phyloP scores from a whole-genome alignment of 2,888 invertebrate genomes.

The Rhimphoctona megacephalus region DNA sequence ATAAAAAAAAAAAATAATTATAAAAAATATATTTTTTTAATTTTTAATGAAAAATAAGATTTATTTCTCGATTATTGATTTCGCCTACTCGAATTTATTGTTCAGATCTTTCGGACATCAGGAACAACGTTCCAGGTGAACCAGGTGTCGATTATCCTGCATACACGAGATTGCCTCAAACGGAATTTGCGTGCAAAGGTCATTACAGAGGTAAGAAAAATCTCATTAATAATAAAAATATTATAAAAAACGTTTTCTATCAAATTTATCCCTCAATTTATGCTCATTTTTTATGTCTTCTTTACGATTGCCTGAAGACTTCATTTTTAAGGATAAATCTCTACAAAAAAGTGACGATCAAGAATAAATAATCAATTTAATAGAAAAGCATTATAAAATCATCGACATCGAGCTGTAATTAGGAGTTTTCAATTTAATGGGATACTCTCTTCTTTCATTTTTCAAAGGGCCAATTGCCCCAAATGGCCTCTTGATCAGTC shows the following conservation, averaged over 20 bases:
- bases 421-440: background rate
- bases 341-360: background rate
- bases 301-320: background rate
- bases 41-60: background rate
- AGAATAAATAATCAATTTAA: background rate
- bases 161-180: conserved; percentile 87
- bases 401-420: background rate
- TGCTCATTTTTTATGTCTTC: background rate
- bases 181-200: conserved; percentile 88
- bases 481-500: background rate
- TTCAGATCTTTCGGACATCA: conserved; percentile 86
- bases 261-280: background rate
- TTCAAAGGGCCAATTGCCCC: background rate
- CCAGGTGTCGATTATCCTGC: conserved; percentile 89
- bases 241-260: background rate
- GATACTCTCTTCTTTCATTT: background rate
- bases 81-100: conserved; percentile 50
- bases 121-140: conserved; percentile 88
- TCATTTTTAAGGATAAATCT: background rate
- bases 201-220: conserved; percentile 86
- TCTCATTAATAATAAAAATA: background rate
- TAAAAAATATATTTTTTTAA: no score
- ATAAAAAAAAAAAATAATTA: background rate
- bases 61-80: background rate
- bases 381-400: conserved; percentile 8